phyloP scores from a whole-genome alignment of 2,797 vertebrate species.

The Macroramphosus scolopax region DNA sequence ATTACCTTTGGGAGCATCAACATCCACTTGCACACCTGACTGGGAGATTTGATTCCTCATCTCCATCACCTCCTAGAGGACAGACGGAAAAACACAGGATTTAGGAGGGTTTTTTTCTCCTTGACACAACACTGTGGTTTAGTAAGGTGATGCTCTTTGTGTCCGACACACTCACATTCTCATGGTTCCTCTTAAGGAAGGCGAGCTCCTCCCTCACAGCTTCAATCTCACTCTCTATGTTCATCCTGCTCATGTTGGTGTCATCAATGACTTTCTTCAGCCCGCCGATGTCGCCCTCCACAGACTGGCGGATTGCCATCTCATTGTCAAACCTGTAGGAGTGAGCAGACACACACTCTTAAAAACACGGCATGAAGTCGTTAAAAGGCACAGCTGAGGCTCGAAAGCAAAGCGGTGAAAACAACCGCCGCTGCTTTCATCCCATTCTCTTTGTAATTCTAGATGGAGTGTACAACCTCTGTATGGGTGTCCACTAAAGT shows the following conservation, averaged over 20 bases:
- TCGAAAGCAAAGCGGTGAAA: background rate
- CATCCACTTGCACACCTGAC: slow-evolving; percentile 88
- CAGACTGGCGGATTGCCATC: slow-evolving; percentile 85
- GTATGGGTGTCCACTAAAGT: too few relatives aligned
- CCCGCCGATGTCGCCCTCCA: slow-evolving; percentile 86
- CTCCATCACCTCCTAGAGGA: slow-evolving; percentile 82
- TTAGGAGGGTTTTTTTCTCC: too few relatives aligned
- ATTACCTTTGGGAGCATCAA: slow-evolving; percentile 89
- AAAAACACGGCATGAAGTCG: too few relatives aligned
- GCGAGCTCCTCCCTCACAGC: slow-evolving; percentile 87
- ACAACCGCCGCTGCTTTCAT: background rate
- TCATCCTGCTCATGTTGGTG: slow-evolving; percentile 86
- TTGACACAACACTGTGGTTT: background rate
- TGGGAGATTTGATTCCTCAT: slow-evolving; percentile 83
- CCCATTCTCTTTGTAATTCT: background rate
- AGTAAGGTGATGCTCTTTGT: too few relatives aligned
- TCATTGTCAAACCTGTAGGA: slow-evolving; percentile 85
- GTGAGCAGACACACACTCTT: background rate
- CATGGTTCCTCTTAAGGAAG: slow-evolving; percentile 89
- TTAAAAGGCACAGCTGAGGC: too few relatives aligned
- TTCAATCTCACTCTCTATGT: slow-evolving; percentile 89
- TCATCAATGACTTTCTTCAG: slow-evolving; percentile 90
- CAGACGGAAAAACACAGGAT: background rate
- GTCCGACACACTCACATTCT: slow-evolving; percentile 72
- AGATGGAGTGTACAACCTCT: background rate